These are phyloP conservation scores for Daubentonia madagascariensis DNA, from an alignment of 2,113 vertebrate genomes.

Conservation along the genomic window DNA sequence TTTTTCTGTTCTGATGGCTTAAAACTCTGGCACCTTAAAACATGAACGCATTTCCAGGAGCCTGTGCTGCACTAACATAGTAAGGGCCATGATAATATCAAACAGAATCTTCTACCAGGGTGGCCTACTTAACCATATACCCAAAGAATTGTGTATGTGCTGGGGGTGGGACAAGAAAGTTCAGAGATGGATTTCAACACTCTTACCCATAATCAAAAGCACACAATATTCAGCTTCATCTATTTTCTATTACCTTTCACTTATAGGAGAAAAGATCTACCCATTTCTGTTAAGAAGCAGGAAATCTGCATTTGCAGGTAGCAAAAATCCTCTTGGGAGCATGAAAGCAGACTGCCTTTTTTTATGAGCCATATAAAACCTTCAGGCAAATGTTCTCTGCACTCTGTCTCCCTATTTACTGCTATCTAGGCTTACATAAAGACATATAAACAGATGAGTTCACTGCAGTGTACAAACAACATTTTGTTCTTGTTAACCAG, in stretches of 20 bases:
- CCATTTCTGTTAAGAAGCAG: constrained; percentile 12
- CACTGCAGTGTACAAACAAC: not conserved
- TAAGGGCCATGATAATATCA: not conserved
- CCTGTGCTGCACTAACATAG: not conserved
- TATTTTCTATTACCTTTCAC: constrained; percentile 5
- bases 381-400: constrained; percentile 29
- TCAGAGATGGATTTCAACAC: constrained; percentile 43
- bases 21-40: constrained; percentile 51
- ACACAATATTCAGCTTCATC: not conserved
- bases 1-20: not conserved
- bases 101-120: not conserved
- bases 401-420: not conserved
- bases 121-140: constrained; percentile 18
- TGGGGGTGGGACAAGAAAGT: not conserved
- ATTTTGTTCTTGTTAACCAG: constrained; percentile 2
- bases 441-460: not conserved
- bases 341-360: constrained; percentile 22
- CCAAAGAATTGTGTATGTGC: not conserved
- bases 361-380: constrained; percentile 55
- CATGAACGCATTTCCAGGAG: constrained; percentile 44
- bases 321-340: constrained; percentile 25
- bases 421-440: not conserved
- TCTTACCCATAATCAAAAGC: constrained; percentile 23
- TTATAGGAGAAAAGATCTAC: not conserved
- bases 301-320: not conserved